Evolutionary conservation across 1,140 invertebrate genomes (phyloP).

Genomic region (Camponotus vicinus): DNA sequence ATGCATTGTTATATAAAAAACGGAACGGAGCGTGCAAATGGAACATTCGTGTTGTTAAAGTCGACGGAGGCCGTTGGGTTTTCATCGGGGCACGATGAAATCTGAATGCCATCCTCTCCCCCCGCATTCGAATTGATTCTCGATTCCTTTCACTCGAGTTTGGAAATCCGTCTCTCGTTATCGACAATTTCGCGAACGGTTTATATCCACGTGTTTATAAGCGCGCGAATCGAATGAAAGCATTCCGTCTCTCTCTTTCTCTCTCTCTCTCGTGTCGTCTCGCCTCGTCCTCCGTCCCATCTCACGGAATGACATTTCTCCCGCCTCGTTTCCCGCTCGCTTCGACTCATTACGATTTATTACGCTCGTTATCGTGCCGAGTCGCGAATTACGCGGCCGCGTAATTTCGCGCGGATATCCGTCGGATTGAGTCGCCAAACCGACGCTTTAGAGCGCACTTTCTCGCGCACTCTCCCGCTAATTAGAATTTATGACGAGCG

Average conservation of each 20-base stretch:
- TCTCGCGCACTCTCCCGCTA: background rate
- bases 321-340: background rate
- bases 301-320: slow-evolving; percentile 16
- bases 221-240: slow-evolving; percentile 41
- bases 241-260: background rate
- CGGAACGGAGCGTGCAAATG: slow-evolving; percentile 57
- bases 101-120: slow-evolving; percentile 29
- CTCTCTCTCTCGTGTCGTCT: background rate
- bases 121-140: slow-evolving; percentile 66
- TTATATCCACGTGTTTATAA: slow-evolving; percentile 50
- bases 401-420: slow-evolving; percentile 1
- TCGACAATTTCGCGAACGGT: slow-evolving; percentile 45
- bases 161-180: slow-evolving; percentile 42
- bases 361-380: slow-evolving; percentile 17
- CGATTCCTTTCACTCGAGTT: slow-evolving; percentile 45
- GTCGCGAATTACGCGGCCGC: slow-evolving; percentile 31
- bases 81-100: slow-evolving; percentile 60
- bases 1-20: slow-evolving; percentile 53
- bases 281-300: background rate
- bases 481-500: slow-evolving; percentile 53
- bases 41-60: slow-evolving; percentile 68
- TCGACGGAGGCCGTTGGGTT: slow-evolving; percentile 40
- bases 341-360: slow-evolving; percentile 63
- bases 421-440: background rate
- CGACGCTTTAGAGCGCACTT: slow-evolving; percentile 22